Conservation (phyloP, 92 coral and sea anemone species). For the Meandrina meandrites region DNA sequence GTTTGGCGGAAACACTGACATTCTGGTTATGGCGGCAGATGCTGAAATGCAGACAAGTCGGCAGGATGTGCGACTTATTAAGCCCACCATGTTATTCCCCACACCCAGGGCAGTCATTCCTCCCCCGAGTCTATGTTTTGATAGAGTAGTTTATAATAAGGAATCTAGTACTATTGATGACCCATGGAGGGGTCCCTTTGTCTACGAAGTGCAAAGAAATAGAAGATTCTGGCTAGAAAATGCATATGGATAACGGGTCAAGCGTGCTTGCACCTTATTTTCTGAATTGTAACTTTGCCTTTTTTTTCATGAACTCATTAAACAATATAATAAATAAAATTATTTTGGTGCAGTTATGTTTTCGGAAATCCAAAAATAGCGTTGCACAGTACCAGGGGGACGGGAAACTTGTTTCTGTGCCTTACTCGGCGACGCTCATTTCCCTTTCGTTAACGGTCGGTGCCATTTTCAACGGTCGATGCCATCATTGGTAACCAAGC, state of each 20-base stretch:
- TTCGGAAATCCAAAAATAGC: no score
- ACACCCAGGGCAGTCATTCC: slow-evolving; percentile 69
- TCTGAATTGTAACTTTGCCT: neutral
- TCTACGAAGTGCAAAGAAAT: slow-evolving; percentile 37
- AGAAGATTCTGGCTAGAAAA: slow-evolving; percentile 30
- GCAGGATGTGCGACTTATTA: slow-evolving; percentile 61
- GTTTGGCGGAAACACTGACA: slow-evolving; percentile 65
- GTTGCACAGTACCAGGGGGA: no score
- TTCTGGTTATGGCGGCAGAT: slow-evolving; percentile 80
- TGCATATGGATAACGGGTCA: slow-evolving; percentile 6
- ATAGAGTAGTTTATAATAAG: slow-evolving; percentile 62
- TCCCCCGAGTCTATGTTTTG: slow-evolving; percentile 74
- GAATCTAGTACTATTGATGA: slow-evolving; percentile 28
- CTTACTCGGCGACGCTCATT: no score
- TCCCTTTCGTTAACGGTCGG: no score
- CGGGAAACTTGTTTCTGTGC: no score
- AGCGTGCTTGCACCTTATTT: neutral
- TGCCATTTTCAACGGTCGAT: no score
- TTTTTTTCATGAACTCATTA: neutral
- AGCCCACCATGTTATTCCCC: slow-evolving; percentile 78
- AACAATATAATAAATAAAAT: neutral
- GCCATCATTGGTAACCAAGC: no score
- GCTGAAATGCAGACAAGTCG: slow-evolving; percentile 54
- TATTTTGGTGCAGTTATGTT: no score
- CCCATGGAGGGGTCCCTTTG: slow-evolving; percentile 47